Conservation (phyloP, 37 sponge, comb jelly and placozoan species). For the Ianthella basta region DNA sequence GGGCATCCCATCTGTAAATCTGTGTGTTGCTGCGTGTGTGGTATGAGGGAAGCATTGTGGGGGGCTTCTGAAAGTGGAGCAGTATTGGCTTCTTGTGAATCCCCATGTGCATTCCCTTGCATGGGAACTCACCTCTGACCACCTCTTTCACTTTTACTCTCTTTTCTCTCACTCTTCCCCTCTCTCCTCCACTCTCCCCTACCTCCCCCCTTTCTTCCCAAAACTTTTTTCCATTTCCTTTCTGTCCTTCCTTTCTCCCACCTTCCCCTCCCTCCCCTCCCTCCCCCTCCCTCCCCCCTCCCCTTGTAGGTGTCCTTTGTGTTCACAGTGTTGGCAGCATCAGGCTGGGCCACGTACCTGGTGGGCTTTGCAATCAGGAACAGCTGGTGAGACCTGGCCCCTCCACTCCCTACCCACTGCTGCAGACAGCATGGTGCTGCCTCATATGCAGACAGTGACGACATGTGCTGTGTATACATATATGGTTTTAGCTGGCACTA, state of each 20-base stretch:
- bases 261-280: too few relatives aligned
- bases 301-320: slow-evolving; percentile 5
- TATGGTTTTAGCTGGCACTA: too few relatives aligned
- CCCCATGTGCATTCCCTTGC: background rate
- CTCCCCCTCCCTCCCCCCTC: background rate
- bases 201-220: too few relatives aligned
- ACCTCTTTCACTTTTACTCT: too few relatives aligned
- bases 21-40: background rate
- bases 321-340: background rate
- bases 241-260: too few relatives aligned
- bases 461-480: too few relatives aligned
- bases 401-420: too few relatives aligned
- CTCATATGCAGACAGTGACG: too few relatives aligned
- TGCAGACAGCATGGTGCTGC: too few relatives aligned
- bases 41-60: background rate
- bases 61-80: background rate
- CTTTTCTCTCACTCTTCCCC: too few relatives aligned
- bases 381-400: background rate
- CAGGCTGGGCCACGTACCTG: background rate
- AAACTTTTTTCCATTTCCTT: too few relatives aligned
- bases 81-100: background rate
- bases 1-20: background rate
- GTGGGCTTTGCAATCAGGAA: slow-evolving; percentile 26
- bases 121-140: background rate
- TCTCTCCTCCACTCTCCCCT: too few relatives aligned